These are phyloP conservation scores for Gracilinanus agilis DNA, from an alignment of 2,113 vertebrate genomes.

Conservation along the genomic window DNA sequence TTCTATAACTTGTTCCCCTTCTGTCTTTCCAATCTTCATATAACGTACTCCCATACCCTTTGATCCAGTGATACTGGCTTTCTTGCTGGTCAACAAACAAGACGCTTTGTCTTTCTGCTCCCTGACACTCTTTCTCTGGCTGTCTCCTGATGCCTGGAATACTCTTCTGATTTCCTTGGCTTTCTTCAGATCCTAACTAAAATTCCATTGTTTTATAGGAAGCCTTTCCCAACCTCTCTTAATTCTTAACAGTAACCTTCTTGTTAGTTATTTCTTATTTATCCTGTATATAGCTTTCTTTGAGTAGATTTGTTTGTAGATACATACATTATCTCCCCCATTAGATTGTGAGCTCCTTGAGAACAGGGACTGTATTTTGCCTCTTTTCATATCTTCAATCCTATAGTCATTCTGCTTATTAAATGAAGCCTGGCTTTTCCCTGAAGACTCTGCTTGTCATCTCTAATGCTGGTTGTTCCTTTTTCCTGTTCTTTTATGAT, in stretches of 20 bases:
- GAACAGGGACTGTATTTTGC: not conserved
- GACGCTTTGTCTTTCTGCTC: not conserved
- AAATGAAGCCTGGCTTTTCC: not conserved
- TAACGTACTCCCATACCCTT: not conserved
- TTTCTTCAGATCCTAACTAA: not conserved
- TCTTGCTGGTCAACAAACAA: too few species aligned
- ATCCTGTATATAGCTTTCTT: not conserved
- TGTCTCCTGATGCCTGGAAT: not conserved
- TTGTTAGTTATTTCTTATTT: not conserved
- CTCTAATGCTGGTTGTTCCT: not conserved
- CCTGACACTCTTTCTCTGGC: not conserved
- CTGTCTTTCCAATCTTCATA: not conserved
- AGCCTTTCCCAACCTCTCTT: not conserved
- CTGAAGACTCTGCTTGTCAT: not conserved
- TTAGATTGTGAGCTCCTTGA: not conserved
- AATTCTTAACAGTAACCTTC: not conserved
- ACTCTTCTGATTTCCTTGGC: too few species aligned
- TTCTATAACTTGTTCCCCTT: too few species aligned
- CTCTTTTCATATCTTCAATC: not conserved
- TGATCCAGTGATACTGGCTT: not conserved
- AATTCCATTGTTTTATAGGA: not conserved
- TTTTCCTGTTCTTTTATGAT: not conserved
- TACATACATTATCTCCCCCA: not conserved
- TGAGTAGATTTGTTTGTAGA: not conserved
- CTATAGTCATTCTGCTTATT: not conserved